These are phyloP conservation scores for Drosophila limbata DNA, from an alignment of 2,888 invertebrate genomes.

Conservation along the genomic window DNA sequence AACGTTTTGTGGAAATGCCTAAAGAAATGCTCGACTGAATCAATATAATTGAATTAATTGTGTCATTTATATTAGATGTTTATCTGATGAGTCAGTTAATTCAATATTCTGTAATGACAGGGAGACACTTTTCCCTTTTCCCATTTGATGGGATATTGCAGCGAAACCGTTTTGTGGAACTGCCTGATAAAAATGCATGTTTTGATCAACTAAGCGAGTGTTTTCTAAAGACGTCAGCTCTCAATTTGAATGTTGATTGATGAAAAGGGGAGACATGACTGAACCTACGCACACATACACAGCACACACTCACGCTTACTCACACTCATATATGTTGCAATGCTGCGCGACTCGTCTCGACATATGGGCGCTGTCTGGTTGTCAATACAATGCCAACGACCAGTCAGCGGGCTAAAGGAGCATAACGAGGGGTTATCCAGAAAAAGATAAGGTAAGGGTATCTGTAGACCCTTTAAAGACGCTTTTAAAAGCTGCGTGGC, in stretches of 20 bases:
- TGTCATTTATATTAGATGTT: neutral
- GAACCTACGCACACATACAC: neutral
- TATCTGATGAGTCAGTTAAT: conserved; percentile 11
- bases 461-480: conserved; percentile 28
- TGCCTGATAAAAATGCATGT: conserved; percentile 3
- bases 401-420: conserved; percentile 11
- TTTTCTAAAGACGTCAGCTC: conserved; percentile 17
- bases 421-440: neutral
- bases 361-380: conserved; percentile 62
- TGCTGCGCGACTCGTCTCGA: conserved; percentile 23
- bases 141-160: neutral
- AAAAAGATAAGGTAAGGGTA: neutral
- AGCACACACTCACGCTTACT: neutral
- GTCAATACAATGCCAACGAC: conserved; percentile 52
- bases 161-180: conserved; percentile 14
- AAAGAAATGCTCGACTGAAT: neutral
- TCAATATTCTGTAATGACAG: neutral
- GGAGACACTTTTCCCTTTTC: too few species aligned
- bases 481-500: conserved; percentile 23
- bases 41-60: neutral
- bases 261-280: conserved; percentile 28
- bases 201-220: conserved; percentile 22
- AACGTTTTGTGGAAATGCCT: neutral
- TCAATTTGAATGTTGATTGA: conserved; percentile 69
- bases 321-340: conserved; percentile 4